Conservation (phyloP, 1,140 invertebrate species). For the Ostrea edulis region DNA sequence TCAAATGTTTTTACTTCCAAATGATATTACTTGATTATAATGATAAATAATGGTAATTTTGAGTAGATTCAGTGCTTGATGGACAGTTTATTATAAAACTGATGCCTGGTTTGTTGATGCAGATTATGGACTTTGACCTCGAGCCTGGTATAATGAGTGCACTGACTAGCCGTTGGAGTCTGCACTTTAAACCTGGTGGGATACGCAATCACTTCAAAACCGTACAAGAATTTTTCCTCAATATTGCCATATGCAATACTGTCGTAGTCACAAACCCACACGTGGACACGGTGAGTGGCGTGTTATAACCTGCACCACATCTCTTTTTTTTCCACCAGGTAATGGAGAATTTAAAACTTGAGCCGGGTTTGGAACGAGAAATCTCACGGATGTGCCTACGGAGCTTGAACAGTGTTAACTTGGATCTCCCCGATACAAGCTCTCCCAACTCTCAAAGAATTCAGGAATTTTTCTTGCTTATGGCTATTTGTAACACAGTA, state of each 20-base stretch:
- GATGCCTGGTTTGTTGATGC: conserved; percentile 17
- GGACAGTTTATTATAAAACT: neutral
- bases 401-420: conserved; percentile 69
- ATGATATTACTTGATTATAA: too few relatives aligned
- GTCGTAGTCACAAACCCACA: conserved; percentile 93
- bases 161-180: neutral
- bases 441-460: conserved; percentile 79
- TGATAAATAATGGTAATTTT: too few relatives aligned
- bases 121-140: conserved; percentile 16
- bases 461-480: conserved; percentile 94
- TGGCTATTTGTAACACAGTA: conserved; percentile 97
- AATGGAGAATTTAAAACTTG: conserved; percentile 70
- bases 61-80: neutral
- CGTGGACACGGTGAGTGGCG: conserved; percentile 85
- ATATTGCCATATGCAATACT: conserved; percentile 96
- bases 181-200: neutral
- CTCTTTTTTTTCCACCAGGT: conserved; percentile 60
- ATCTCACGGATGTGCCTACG: conserved; percentile 72
- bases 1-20: too few relatives aligned
- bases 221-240: conserved; percentile 93
- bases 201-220: neutral
- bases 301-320: neutral
- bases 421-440: conserved; percentile 57
- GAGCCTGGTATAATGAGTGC: neutral
- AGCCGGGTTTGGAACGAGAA: conserved; percentile 71